These are phyloP conservation scores for Ptychadena robeensis DNA, from an alignment of 2,797 vertebrate species.

Conservation along the genomic window DNA sequence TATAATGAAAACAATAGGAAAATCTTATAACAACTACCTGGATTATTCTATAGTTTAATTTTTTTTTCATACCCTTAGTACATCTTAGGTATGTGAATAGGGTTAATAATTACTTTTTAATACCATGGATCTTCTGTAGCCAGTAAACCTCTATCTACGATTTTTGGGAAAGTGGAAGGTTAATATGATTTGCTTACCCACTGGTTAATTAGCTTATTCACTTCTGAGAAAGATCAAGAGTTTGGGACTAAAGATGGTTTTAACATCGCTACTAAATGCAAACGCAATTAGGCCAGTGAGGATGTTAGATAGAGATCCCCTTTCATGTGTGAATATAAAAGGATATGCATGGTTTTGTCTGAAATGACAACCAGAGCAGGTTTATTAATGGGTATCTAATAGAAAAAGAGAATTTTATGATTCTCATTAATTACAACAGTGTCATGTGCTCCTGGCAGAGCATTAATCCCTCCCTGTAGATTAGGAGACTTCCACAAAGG, in stretches of 20 bases:
- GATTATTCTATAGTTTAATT: too few species aligned
- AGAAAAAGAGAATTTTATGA: slow-evolving; percentile 95
- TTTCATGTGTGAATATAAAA: slow-evolving; percentile 97
- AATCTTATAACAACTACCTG: too few species aligned
- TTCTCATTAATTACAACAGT: slow-evolving; percentile 95
- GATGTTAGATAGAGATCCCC: slow-evolving; percentile 91
- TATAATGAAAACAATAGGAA: too few species aligned
- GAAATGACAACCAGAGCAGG: slow-evolving; percentile 94
- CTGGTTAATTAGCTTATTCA: slow-evolving; percentile 66
- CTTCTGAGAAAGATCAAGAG: slow-evolving; percentile 66
- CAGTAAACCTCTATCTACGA: background rate
- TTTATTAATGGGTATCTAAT: slow-evolving; percentile 97
- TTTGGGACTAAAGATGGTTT: slow-evolving; percentile 52
- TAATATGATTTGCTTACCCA: slow-evolving; percentile 62
- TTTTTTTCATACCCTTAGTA: background rate
- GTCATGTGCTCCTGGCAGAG: slow-evolving; percentile 87
- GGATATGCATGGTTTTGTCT: slow-evolving; percentile 95
- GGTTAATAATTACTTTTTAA: background rate
- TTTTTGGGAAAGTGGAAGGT: slow-evolving; percentile 7
- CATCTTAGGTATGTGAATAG: background rate
- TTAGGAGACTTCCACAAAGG: slow-evolving; percentile 92
- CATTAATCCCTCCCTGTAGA: slow-evolving; percentile 89
- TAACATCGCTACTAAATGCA: slow-evolving; percentile 78
- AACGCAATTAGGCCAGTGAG: slow-evolving; percentile 90
- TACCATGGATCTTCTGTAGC: background rate